A percentile compares a stretch with the other conserved stretches of the same genome.
Conservation (phyloP, 1,140 invertebrate genomes). For the Sesamia nonagrioides region DNA sequence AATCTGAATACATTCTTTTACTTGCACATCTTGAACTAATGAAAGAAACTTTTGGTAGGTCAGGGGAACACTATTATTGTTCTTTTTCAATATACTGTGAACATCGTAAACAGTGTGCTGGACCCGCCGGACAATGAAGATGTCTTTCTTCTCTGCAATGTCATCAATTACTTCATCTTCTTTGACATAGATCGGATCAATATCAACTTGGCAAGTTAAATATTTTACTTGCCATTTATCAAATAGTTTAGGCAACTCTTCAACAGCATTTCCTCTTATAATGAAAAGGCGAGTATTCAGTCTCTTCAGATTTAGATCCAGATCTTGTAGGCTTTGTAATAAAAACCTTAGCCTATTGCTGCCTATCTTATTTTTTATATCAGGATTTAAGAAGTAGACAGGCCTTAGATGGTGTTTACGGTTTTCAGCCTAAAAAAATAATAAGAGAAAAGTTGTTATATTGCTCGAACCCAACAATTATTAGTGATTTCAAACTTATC, state of each 20-base stretch:
- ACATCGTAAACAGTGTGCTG: slow-evolving; percentile 92
- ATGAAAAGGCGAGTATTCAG: slow-evolving; percentile 89
- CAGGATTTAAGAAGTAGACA: slow-evolving; percentile 91
- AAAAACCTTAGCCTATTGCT: slow-evolving; percentile 91
- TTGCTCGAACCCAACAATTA: not conserved
- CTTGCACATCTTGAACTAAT: slow-evolving; percentile 88
- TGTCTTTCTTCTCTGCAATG: slow-evolving; percentile 88
- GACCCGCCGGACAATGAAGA: slow-evolving; percentile 89
- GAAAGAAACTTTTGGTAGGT: slow-evolving; percentile 92
- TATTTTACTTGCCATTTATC: slow-evolving; percentile 91
- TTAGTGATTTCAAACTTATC: too few relatives aligned
- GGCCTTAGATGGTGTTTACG: slow-evolving; percentile 88
- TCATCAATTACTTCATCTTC: slow-evolving; percentile 90
- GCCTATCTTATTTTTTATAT: slow-evolving; percentile 89
- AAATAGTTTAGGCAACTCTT: slow-evolving; percentile 90
- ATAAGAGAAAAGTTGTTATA: slow-evolving; percentile 35
- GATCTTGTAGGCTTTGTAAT: slow-evolving; percentile 90
- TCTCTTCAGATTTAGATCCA: slow-evolving; percentile 89
- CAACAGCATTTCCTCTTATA: slow-evolving; percentile 89
- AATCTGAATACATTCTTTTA: slow-evolving; percentile 86
- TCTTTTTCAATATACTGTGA: slow-evolving; percentile 89
- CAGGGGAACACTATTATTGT: slow-evolving; percentile 90
- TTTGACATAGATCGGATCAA: slow-evolving; percentile 90
- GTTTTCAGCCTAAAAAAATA: slow-evolving; percentile 80
- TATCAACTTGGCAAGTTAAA: slow-evolving; percentile 91